These are phyloP conservation scores for pig (Sus scrofa) DNA, from an alignment of 2,113 vertebrate genomes.

Conservation along the genomic window T2T-Sscrofa CM000816.6:96396501-96397000, in stretches of 20 bases:
- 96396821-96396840: background rate
- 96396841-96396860: background rate
- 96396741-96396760: background rate
- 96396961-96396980: background rate
- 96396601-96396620: background rate
- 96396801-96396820: constrained; percentile 8
- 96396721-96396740: background rate
- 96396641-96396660: background rate
- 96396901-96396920: background rate
- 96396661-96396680: background rate
- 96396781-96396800: background rate
- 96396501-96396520: background rate
- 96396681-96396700: background rate
- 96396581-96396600: background rate
- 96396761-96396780: background rate
- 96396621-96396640: background rate
- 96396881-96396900: fast-evolving
- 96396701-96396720: fast-evolving
- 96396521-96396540: too few relatives aligned
- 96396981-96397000: background rate
- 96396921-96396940: background rate
- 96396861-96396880: background rate
- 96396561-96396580: background rate
- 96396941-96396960: background rate
- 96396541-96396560: background rate